These are phyloP conservation scores for Phthorimaea operculella DNA, from an alignment of 1,140 invertebrate genomes.

Conservation along the genomic window DNA sequence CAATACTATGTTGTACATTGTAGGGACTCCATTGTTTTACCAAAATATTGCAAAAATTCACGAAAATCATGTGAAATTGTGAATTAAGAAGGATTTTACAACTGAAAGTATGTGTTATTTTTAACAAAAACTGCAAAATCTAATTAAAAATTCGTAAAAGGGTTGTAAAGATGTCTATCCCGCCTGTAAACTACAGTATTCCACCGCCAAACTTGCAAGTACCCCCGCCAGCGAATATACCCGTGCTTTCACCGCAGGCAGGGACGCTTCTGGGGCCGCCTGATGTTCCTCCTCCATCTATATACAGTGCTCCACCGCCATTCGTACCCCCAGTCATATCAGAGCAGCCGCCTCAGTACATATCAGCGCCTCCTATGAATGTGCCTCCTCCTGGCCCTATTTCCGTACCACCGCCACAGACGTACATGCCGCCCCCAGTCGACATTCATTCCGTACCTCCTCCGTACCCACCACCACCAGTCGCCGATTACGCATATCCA, in stretches of 20 bases:
- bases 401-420: constrained; percentile 5
- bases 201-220: constrained; percentile 38
- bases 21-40: no score
- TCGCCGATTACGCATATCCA: not conserved
- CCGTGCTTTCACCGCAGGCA: constrained; percentile 19
- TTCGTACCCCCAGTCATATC: not conserved
- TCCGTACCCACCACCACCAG: constrained; percentile 7
- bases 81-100: no score
- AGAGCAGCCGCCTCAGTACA: constrained; percentile 7
- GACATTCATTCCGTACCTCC: constrained; percentile 9
- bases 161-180: constrained; percentile 33
- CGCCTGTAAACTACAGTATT: constrained; percentile 36
- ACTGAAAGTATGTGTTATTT: no score
- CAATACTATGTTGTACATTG: no score
- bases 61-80: no score
- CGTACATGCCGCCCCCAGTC: constrained; percentile 1
- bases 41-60: no score
- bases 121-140: no score
- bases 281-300: constrained; percentile 25
- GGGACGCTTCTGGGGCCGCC: constrained; percentile 17
- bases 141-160: not conserved
- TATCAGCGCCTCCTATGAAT: constrained; percentile 21
- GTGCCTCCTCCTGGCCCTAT: constrained; percentile 16
- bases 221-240: constrained; percentile 20
- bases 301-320: constrained; percentile 13